Conservation (phyloP, 2,797 vertebrate genomes). For the Menidia menidia region DNA sequence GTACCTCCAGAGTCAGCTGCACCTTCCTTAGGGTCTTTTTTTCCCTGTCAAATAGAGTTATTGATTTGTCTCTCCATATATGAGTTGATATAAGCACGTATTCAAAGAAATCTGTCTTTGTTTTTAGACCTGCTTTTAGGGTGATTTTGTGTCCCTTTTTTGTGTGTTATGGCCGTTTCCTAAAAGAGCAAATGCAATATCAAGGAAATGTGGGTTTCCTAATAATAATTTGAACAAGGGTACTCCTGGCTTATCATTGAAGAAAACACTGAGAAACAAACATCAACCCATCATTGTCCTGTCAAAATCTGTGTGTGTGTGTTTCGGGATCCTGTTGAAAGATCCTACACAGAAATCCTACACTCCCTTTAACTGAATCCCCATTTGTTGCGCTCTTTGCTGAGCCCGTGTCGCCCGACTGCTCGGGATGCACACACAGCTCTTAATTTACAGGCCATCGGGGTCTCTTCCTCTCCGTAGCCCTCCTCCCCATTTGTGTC, state of each 20-base stretch:
- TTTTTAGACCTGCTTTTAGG: background rate
- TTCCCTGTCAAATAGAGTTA: background rate
- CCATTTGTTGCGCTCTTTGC: constrained; percentile 43
- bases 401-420: constrained; percentile 34
- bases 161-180: too few relatives aligned
- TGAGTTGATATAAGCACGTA: too few relatives aligned
- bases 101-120: background rate
- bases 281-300: background rate
- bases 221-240: background rate
- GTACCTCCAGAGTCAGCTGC: constrained; percentile 1
- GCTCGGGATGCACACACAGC: constrained; percentile 41
- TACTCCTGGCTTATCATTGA: too few relatives aligned
- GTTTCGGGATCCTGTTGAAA: constrained; percentile 30
- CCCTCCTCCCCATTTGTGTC: constrained; percentile 47
- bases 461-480: constrained; percentile 68
- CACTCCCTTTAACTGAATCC: constrained; percentile 56
- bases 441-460: constrained; percentile 79
- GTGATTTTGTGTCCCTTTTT: background rate
- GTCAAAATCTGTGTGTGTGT: constrained; percentile 25
- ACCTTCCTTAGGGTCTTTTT: background rate
- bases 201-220: background rate
- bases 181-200: too few relatives aligned
- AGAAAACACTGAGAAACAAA: background rate
- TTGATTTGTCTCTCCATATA: background rate
- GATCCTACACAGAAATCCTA: constrained; percentile 32